Base-by-base conservation (phyloP, 2,113 vertebrate species). In the Crypturellus undulatus region DNA sequence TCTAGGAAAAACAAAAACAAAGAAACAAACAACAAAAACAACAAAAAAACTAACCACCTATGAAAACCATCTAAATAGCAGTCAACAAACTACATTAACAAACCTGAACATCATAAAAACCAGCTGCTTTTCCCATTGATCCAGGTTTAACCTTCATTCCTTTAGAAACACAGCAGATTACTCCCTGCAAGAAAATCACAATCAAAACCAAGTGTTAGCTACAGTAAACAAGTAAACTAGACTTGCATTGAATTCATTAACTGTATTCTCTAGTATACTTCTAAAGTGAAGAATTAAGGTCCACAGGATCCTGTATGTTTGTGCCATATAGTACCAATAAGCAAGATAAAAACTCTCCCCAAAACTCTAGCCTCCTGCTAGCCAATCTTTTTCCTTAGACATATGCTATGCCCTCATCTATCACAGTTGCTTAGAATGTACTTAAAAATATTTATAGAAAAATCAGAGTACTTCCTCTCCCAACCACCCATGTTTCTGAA, bases 71-170 rank as follows among this genome's bases (percentile, higher is more conserved):
- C 16, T 62, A 42, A 84, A 72, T 40, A 87, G 10, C 59, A 76
- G 34, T 2, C 64, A 75, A 54, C 79, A 65, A 40, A 34, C 42
- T 26, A 21, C 36, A 62, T 59, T 28, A 13, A 38, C 90, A 94
- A 92, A 99, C 98, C 98, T 98, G 98, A 49, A 98, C 58, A n/a
- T 99, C 97, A 28, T 96, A 98, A 30, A 95, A 95, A 22, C 96
- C 84, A 52, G 94, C 90, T 20, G 97, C 84, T 81, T 98, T 99
- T 45, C 98, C 98, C 96, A 99, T 97, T 51, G 98, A 98, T 22
- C 98, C 98, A 2, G 91, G 97, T 88, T 98, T 99, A 87, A 98
- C 87, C 89, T 97, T 98, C 98, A 98, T 98, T 67, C 96, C 98
- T 95, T 97, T 98, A 56, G 49, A 75, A 62, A 82, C 95, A 4